phyloP scores from a whole-genome alignment of 2,888 invertebrate genomes.

The Apoderus coryli region DNA sequence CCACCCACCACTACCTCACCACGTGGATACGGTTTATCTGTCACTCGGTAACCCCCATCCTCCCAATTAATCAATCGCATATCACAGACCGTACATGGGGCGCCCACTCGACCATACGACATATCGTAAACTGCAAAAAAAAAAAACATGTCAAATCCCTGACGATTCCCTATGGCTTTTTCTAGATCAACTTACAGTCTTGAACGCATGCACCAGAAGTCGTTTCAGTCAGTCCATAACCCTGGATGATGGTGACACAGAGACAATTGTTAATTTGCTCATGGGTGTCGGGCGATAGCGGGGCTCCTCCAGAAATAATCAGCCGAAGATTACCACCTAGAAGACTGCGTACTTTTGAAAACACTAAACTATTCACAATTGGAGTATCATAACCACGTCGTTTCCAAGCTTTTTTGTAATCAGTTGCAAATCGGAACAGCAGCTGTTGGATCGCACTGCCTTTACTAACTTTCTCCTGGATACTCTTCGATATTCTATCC shows the following conservation, averaged over 20 bases:
- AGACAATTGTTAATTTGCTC: constrained; percentile 84
- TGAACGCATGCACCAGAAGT: constrained; percentile 83
- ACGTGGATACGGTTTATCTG: constrained; percentile 73
- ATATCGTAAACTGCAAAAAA: constrained; percentile 34
- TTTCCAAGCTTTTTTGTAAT: constrained; percentile 81
- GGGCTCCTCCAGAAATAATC: constrained; percentile 89
- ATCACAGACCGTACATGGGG: constrained; percentile 72
- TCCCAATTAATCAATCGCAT: constrained; percentile 84
- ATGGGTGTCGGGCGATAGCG: constrained; percentile 89
- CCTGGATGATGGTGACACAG: constrained; percentile 80
- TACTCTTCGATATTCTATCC: constrained; percentile 94
- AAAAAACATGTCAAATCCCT: constrained; percentile 4
- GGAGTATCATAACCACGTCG: constrained; percentile 73
- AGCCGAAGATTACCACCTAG: constrained; percentile 82
- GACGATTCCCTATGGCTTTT: background rate
- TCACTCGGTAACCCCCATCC: constrained; percentile 81
- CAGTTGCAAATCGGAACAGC: constrained; percentile 86
- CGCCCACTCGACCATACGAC: constrained; percentile 68
- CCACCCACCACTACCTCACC: constrained; percentile 68
- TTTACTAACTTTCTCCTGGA: constrained; percentile 83
- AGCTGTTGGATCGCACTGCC: constrained; percentile 66
- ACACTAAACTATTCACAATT: constrained; percentile 54
- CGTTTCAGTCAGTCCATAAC: constrained; percentile 96
- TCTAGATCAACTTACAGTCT: constrained; percentile 43
- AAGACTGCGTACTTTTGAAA: constrained; percentile 38